Percentiles rank a stretch among this genome's conserved stretches.
phyloP scores from a whole-genome alignment of 2,797 vertebrate species.

The Tangara arthus region DNA sequence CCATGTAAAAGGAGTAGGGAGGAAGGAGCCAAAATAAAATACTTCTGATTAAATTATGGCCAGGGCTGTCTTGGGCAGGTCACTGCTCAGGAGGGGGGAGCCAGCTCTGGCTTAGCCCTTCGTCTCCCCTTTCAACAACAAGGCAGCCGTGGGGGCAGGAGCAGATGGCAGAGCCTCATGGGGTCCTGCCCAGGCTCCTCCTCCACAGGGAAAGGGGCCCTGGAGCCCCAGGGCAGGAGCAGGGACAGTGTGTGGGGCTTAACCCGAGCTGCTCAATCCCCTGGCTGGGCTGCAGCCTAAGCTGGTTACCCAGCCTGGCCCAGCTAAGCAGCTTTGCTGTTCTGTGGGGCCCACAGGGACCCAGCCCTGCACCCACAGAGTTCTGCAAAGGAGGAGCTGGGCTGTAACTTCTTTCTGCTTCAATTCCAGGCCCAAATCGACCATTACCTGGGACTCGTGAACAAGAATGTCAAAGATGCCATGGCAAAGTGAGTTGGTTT shows the following conservation, averaged over 20 bases:
- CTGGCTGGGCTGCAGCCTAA: neutral
- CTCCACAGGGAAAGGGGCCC: neutral
- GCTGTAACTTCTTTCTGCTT: neutral
- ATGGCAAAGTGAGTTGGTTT: constrained; percentile 87
- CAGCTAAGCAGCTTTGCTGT: constrained; percentile 16
- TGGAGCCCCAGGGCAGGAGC: neutral
- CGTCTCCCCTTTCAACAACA: constrained; percentile 45
- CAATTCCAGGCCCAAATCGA: constrained; percentile 86
- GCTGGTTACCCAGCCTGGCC: neutral
- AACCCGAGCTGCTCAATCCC: neutral
- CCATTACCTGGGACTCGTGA: constrained; percentile 86
- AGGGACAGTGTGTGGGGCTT: neutral
- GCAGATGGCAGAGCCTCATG: neutral
- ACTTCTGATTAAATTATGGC: neutral
- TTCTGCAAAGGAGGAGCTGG: neutral
- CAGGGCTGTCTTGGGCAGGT: neutral
- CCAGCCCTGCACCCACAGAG: neutral
- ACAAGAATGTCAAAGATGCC: constrained; percentile 87
- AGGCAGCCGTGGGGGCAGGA: neutral
- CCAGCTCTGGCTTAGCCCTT: constrained; percentile 24
- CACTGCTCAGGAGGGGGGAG: neutral
- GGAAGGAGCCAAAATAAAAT: neutral
- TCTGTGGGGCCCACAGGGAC: rapidly evolving
- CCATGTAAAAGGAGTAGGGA: neutral
- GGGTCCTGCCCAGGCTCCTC: neutral